Percentiles rank a stretch among this genome's conserved stretches.
Conservation (phyloP, 1,140 invertebrate species). For the Hycleus phaleratus region DNA sequence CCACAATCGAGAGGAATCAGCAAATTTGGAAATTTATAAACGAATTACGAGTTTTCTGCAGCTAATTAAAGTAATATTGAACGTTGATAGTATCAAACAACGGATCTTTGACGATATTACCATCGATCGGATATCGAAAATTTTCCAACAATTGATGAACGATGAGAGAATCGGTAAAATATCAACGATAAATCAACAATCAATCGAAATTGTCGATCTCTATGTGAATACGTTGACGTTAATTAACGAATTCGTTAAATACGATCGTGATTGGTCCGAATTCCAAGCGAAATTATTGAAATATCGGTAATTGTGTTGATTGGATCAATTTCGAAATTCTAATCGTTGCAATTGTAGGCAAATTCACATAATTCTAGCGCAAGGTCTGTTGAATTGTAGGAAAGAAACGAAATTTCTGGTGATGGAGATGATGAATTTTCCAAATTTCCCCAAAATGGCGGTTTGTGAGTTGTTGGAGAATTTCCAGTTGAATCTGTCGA, state of each 20-base stretch:
- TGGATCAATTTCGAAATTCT: neutral
- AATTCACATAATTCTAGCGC: no score
- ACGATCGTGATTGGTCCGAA: slow-evolving; percentile 43
- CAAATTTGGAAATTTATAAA: slow-evolving; percentile 24
- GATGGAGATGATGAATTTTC: no score
- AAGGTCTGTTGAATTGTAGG: no score
- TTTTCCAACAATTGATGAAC: slow-evolving; percentile 23
- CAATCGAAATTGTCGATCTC: slow-evolving; percentile 15
- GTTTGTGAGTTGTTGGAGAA: slow-evolving; percentile 43
- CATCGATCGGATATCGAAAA: slow-evolving; percentile 18
- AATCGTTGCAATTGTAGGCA: no score
- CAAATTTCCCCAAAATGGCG: slow-evolving; percentile 30
- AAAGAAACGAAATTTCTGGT: no score
- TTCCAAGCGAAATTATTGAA: slow-evolving; percentile 43
- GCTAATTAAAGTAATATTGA: slow-evolving; percentile 43
- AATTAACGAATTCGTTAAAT: slow-evolving; percentile 41
- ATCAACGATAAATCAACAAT: slow-evolving; percentile 13
- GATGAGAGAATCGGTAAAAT: slow-evolving; percentile 13
- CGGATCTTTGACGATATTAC: slow-evolving; percentile 17
- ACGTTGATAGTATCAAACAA: slow-evolving; percentile 22
- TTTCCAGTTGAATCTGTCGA: slow-evolving; percentile 36
- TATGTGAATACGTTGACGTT: slow-evolving; percentile 44
- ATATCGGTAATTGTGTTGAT: slow-evolving; percentile 26
- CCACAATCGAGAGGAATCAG: slow-evolving; percentile 18
- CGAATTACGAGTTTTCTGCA: slow-evolving; percentile 40